Base-by-base conservation (phyloP, 2,888 invertebrate species). In the Nycteola revayana region DNA sequence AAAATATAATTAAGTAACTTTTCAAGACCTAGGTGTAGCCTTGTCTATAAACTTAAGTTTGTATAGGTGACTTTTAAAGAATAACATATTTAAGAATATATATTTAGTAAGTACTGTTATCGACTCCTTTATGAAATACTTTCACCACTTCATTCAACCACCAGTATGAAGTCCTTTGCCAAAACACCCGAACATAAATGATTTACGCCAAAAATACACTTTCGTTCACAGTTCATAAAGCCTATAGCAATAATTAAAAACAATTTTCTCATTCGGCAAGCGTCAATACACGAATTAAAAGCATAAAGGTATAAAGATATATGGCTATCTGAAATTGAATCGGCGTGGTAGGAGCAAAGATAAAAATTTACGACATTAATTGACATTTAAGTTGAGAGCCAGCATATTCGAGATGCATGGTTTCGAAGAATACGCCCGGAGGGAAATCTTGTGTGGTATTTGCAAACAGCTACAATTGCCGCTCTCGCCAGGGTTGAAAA, bases 321-420 rank as follows among this genome's bases (percentile, higher is more conserved):
- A 64, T 54, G 58, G 64, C 52, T 68, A 64, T 66, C 66, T 66
- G 51, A 57, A 66, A 66, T 66, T 56, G 55, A 66, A 66, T 66
- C 66, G 49, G 48, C 49, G 42, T 38, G 31, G 56, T 56, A 57
- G 60, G 42, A 61, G 51, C 38, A 29, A 41, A 58, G 57, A 63
- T 67, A 67, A 65, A 66, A 65, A 50, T 61, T 66, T 60, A 68
- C 60, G 60, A 66, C 45, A 39, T 54, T 69, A 71, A 74, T 75
- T 74, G 67, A 70, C 73, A 69, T 75, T 74, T 61, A 65, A 66
- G 63, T 55, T 47, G 65, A 63, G 58, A 61, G 58, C 46, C 50
- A 36, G 31, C 28, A 41, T 42, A 32, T 49, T 49, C 25, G 29
- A 40, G 36, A 39, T 35, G 37, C 28, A 33, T 26, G 41, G 27